Evolutionary conservation across 1,140 invertebrate species (phyloP).

Genomic region (Caenorhabditis tropicalis): DNA sequence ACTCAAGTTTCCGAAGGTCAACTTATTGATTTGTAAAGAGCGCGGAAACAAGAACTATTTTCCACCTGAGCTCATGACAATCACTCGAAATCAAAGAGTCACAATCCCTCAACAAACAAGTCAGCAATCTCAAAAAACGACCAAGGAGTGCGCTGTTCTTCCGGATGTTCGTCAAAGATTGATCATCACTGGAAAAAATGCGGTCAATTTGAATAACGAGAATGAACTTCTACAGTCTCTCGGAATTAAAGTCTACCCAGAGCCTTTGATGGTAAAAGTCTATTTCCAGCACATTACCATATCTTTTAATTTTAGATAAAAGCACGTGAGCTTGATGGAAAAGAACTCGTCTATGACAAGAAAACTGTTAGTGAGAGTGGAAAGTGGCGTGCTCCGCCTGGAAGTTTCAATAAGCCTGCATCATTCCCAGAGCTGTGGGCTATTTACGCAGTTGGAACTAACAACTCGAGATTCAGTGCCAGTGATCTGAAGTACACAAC

Average conservation of each 20-base stretch:
- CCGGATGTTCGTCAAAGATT: conserved; percentile 27
- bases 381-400: conserved; percentile 8
- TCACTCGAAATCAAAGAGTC: conserved; percentile 50
- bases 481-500: not conserved
- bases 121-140: conserved; percentile 52
- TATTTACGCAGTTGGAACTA: not conserved
- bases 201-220: not conserved
- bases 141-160: conserved; percentile 51
- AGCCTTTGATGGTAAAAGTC: conserved; percentile 29
- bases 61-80: conserved; percentile 48
- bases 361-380: not conserved
- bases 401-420: not conserved
- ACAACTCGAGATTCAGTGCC: not conserved
- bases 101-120: conserved; percentile 56
- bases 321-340: conserved; percentile 26
- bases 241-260: conserved; percentile 10
- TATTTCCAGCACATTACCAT: not conserved
- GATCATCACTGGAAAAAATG: conserved; percentile 39
- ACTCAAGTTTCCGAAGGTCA: conserved; percentile 43
- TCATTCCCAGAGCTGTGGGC: not conserved
- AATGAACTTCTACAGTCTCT: conserved; percentile 10
- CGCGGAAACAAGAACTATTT: conserved; percentile 39
- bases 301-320: not conserved
- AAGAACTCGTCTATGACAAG: not conserved
- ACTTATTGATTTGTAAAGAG: conserved; percentile 40